Conservation (phyloP, 2,797 vertebrate genomes). For the Rhodeus uyekii region DNA sequence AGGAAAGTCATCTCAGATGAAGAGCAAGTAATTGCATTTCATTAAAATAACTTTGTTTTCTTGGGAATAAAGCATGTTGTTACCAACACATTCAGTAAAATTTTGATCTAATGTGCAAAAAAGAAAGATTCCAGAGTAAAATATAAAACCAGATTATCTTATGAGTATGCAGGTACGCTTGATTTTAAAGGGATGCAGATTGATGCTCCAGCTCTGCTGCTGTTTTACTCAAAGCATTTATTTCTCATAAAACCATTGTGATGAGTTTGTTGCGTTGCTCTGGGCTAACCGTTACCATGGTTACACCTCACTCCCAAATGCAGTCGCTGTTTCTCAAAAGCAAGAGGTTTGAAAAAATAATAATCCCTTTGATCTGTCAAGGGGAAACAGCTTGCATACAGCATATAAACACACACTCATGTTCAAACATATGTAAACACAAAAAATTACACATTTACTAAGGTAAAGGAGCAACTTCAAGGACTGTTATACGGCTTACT, state of each 20-base stretch:
- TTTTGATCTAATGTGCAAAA: background rate
- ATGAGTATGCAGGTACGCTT: background rate
- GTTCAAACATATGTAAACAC: constrained; percentile 25
- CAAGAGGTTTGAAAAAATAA: constrained; percentile 31
- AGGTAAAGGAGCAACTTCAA: background rate
- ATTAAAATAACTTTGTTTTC: background rate
- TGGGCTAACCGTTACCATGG: constrained; percentile 48
- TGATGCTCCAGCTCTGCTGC: background rate
- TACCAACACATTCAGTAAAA: background rate
- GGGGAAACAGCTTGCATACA: constrained; percentile 8
- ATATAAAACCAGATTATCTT: background rate
- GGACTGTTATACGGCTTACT: background rate
- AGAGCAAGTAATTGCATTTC: background rate
- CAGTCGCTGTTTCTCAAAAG: constrained; percentile 35
- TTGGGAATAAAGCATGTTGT: background rate
- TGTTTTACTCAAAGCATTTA: constrained; percentile 13
- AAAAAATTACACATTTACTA: background rate
- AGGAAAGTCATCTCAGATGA: background rate
- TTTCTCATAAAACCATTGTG: constrained; percentile 44
- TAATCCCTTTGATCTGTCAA: constrained; percentile 39
- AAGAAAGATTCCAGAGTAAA: background rate
- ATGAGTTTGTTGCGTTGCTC: constrained; percentile 44
- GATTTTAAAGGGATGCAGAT: background rate
- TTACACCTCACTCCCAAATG: constrained; percentile 42
- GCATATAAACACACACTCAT: background rate